Base-by-base conservation (phyloP, 2,113 vertebrate species). In the Sardina pilchardus region DNA sequence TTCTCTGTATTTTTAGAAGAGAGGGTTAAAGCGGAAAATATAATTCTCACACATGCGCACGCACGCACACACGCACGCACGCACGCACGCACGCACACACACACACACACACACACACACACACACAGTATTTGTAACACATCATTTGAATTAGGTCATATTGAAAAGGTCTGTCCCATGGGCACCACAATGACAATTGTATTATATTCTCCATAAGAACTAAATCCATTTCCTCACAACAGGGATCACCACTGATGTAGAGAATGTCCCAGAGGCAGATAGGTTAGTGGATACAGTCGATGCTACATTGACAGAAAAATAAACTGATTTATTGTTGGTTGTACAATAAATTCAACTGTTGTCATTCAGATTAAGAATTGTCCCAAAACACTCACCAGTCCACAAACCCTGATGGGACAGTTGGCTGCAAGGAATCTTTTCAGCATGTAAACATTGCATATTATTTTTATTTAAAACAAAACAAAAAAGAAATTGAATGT, bases 71-170 rank as follows among this genome's bases (percentile, higher is more conserved):
- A 21, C 82, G 63, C 19, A 39, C 1, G 63, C 82, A 56, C 30
- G 63, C 17, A 21, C 39, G 44, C 59, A 26, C 83, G 30, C 83
- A 44, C 83, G 34, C 39, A 44, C 42, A 45, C 59, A 67, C 59
- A 75, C 56, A 75, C 83, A 75, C 59, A 84, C 83, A 75, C 83
- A 84, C 42, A 45, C n/a, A 71, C n/a, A 75, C 59, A 84, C 56
- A 75, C 12, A 9, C 53, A 84, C 56, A 71, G 30, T 34, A 71
- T 71, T 71, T 71, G n/a, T 34, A 16, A 75, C 83, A 71, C 59
- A 84, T 44, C 71, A 78, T 39, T 78, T 12, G 34, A 34, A 78
- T 78, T 34, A 78, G 71, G 71, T 12, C 26, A 36, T 78, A 78
- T 78, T 78, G 71, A 78, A 78, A 78, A 78, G 26, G 71, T 12